Conservation (phyloP, 2,888 invertebrate species). For the Anorthoa munda region DNA sequence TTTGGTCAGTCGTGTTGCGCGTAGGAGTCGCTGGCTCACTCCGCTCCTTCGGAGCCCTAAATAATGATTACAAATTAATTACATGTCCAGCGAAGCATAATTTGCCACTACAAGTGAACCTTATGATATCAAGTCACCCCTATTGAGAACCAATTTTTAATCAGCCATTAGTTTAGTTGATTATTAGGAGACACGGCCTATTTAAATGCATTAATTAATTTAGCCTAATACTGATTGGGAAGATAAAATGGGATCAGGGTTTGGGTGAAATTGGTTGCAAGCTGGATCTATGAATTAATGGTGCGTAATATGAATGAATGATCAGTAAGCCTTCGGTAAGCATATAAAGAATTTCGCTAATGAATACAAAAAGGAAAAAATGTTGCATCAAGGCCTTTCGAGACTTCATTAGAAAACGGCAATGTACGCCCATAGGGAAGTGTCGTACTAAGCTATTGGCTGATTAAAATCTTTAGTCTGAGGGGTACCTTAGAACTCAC, state of each 20-base stretch:
- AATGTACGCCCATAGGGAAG: neutral
- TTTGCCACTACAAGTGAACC: neutral
- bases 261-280: neutral
- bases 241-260: neutral
- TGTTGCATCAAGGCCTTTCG: conserved; percentile 20
- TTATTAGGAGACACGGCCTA: conserved; percentile 5
- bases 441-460: conserved; percentile 27
- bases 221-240: neutral
- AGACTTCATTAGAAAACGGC: conserved; percentile 12
- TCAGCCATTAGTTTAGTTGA: conserved; percentile 37
- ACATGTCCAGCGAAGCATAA: neutral
- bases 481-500: conserved; percentile 84
- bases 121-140: conserved; percentile 25
- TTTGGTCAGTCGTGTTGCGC: conserved; percentile 58
- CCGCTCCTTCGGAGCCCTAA: conserved; percentile 61
- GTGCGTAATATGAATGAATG: neutral
- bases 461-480: conserved; percentile 34
- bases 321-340: conserved; percentile 23
- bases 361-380: neutral
- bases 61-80: conserved; percentile 17
- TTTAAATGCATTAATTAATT: conserved; percentile 14
- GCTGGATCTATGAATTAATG: neutral
- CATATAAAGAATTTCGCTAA: neutral
- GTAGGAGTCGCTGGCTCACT: conserved; percentile 59
- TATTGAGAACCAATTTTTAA: conserved; percentile 22